Base-by-base conservation (phyloP, 64 coral and sea anemone species). In the Montipora capricornis region DNA sequence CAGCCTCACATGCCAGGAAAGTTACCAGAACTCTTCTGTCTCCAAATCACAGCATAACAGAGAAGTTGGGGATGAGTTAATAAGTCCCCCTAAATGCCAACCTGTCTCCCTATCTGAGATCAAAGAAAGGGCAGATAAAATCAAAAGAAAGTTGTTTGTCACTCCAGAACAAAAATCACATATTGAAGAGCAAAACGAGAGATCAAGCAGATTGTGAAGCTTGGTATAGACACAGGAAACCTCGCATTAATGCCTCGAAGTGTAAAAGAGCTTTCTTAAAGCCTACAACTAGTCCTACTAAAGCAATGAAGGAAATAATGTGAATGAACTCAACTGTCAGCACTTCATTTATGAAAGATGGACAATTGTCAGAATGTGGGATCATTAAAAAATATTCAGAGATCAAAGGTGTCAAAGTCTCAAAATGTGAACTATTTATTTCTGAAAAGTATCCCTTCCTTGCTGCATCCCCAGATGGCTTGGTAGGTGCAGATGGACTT, bases 401-500 rank as follows among this genome's bases (percentile, higher is more conserved):
- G 9, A 8, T 45, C 19, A 90, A 51, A 93, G 91, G 91, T 45
- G 46, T 59, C 17, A 87, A 70, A 87, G 91, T 93, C 17, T 50
- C 24, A 78, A 62, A 79, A 49, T 93, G 83, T 93, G 91, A 75
- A 62, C 68, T 93, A 87, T 93, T 93, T 78, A 67, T 93, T 87
- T 93, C 81, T 76, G 74, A 87, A 87, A 24, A 85, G 79, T 49
- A 90, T 20, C 87, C 88, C 66, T 95, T 85, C 24, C 88, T 95
- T 55, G 88, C 80, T 51, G 88, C 93, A 90, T 78, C 94, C 86
- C 82, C 88, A 47, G 94, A 95, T 91, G 94, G 82, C 37, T 87
- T 95, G 61, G 62, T 91, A 80, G 94, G 94, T 68, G 26, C 74
- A 57, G 80, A 90, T 47, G 87, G 80, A 16, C 74, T 89, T 24